phyloP scores from a whole-genome alignment of 92 coral and sea anemone genomes.

The Chrysogorgia sp. region DNA sequence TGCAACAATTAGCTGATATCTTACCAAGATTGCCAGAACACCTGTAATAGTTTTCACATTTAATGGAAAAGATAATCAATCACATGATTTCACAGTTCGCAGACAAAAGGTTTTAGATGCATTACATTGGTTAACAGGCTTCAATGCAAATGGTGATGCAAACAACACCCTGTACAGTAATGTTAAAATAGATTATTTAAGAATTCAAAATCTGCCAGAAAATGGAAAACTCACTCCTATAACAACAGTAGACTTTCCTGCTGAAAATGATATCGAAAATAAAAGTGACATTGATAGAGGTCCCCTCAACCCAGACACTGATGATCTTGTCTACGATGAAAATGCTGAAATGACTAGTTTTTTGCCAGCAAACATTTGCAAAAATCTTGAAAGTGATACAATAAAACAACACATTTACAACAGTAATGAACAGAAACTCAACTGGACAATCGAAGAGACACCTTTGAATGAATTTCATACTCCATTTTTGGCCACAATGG shows the following conservation, averaged over 20 bases:
- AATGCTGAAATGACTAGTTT: slow-evolving; percentile 68
- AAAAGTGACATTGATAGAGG: slow-evolving; percentile 54
- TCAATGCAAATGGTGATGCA: neutral
- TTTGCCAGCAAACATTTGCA: slow-evolving; percentile 58
- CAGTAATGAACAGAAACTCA: neutral
- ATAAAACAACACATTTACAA: neutral
- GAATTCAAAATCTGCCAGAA: neutral
- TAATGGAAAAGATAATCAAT: neutral
- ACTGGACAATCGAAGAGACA: slow-evolving; percentile 56
- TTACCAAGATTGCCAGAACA: slow-evolving; percentile 33
- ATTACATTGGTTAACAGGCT: neutral
- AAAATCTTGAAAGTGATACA: neutral
- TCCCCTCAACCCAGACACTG: slow-evolving; percentile 57
- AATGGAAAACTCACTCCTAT: neutral
- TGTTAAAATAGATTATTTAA: neutral
- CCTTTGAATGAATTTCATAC: slow-evolving; percentile 66
- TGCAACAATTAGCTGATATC: too few species aligned
- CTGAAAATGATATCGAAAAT: slow-evolving; percentile 35
- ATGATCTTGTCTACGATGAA: slow-evolving; percentile 61
- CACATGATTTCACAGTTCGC: neutral
- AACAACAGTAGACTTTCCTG: slow-evolving; percentile 51
- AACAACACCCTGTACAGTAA: slow-evolving; percentile 1
- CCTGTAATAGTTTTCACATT: slow-evolving; percentile 6
- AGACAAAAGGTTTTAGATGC: slow-evolving; percentile 1
- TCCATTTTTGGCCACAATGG: slow-evolving; percentile 68